Percentiles rank a stretch among this genome's conserved stretches.
phyloP scores from a whole-genome alignment of 2,797 vertebrate species.

The Gouania willdenowi region DNA sequence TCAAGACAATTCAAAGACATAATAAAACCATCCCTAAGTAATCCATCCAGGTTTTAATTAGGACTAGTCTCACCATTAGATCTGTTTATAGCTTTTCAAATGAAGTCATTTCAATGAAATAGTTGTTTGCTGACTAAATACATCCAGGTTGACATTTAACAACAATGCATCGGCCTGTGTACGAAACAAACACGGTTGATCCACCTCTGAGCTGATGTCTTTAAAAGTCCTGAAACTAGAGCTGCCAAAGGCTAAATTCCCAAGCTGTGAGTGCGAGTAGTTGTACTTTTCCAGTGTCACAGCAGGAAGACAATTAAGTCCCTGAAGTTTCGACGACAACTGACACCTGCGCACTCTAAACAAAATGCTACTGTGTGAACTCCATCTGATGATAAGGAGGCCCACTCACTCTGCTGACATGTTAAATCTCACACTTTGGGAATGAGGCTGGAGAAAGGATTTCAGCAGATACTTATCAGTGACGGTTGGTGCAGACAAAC shows the following conservation, averaged over 20 bases:
- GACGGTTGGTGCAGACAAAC: constrained; percentile 62
- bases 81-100: too few species aligned
- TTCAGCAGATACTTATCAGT: constrained; percentile 78
- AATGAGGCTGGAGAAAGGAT: constrained; percentile 40
- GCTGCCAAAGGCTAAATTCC: constrained; percentile 13
- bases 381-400: constrained; percentile 40
- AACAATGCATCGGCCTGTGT: constrained; percentile 7
- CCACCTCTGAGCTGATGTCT: constrained; percentile 14
- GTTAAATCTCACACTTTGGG: constrained; percentile 70
- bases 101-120: too few species aligned
- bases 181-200: constrained; percentile 23
- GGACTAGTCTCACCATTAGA: too few species aligned
- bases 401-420: constrained; percentile 65
- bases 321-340: constrained; percentile 44
- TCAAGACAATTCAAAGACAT: too few species aligned
- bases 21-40: too few species aligned
- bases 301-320: constrained; percentile 43
- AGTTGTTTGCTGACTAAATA: too few species aligned
- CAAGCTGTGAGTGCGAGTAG: constrained; percentile 7
- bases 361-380: constrained; percentile 64
- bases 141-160: background rate
- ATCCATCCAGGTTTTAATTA: too few species aligned
- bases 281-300: constrained; percentile 15
- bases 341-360: constrained; percentile 44
- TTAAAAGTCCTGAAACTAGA: constrained; percentile 34